These are phyloP conservation scores for Callinectes sapidus DNA, from an alignment of 2,888 invertebrate genomes.

Conservation along the genomic window DNA sequence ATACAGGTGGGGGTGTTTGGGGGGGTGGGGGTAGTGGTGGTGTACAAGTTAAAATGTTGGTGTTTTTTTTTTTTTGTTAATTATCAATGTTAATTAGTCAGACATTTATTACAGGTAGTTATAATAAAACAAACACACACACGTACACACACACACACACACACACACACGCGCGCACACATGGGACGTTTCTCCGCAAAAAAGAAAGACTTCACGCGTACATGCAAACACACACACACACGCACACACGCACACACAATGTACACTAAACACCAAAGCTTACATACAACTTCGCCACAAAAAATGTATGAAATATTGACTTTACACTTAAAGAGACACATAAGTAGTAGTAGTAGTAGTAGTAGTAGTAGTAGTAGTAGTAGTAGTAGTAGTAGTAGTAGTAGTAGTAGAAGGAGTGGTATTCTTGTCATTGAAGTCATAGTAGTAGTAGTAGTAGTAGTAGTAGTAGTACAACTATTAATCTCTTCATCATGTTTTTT, in stretches of 20 bases:
- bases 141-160: not conserved
- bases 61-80: too few relatives aligned
- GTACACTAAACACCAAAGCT: not conserved
- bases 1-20: too few relatives aligned
- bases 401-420: slow-evolving; percentile 25
- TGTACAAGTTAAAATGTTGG: not conserved
- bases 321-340: not conserved
- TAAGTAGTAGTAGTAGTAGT: slow-evolving; percentile 25
- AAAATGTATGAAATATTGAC: not conserved
- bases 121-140: not conserved
- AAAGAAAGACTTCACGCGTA: not conserved
- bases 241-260: not conserved
- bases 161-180: not conserved
- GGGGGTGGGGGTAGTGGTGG: not conserved
- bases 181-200: not conserved
- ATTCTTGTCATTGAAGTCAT: too few relatives aligned
- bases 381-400: slow-evolving; percentile 23
- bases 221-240: not conserved
- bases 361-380: slow-evolving; percentile 28
- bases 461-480: not conserved
- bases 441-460: not conserved
- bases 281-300: not conserved
- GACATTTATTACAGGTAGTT: not conserved
- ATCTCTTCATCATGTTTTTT: too few relatives aligned
- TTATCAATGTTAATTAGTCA: not conserved